These are phyloP conservation scores for Nysson spinosus DNA, from an alignment of 2,888 invertebrate genomes.

Conservation along the genomic window DNA sequence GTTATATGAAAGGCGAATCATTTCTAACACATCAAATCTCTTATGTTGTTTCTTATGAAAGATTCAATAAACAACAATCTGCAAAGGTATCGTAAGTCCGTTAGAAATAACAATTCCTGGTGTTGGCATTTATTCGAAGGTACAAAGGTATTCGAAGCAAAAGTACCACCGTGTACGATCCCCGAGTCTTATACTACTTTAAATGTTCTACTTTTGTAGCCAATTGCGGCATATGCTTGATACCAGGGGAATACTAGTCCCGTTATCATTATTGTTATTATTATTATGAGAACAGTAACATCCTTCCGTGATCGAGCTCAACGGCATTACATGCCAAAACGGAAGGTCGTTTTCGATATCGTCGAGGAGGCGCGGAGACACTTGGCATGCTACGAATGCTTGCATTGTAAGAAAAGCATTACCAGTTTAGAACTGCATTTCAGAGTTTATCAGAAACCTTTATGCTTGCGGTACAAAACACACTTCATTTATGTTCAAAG, in stretches of 20 bases:
- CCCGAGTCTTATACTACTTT: too few species aligned
- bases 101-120: too few species aligned
- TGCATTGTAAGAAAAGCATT: constrained; percentile 6
- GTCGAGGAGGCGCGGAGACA: constrained; percentile 15
- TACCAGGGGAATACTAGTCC: background rate
- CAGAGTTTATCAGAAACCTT: constrained; percentile 2
- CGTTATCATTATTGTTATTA: constrained; percentile 22
- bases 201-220: background rate
- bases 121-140: too few species aligned
- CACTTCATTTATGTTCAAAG: constrained; percentile 11
- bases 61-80: too few species aligned
- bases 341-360: constrained; percentile 31
- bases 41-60: too few species aligned
- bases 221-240: background rate
- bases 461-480: constrained; percentile 5
- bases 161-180: too few species aligned
- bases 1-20: too few species aligned
- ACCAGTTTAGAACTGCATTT: constrained; percentile 9
- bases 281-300: constrained; percentile 4
- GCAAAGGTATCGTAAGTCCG: too few species aligned
- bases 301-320: constrained; percentile 1
- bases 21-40: too few species aligned
- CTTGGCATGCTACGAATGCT: constrained; percentile 29
- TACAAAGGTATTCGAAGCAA: too few species aligned
- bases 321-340: constrained; percentile 29